Conservation (phyloP, 2,113 vertebrate genomes). For the Myrmecobius fasciatus region DNA sequence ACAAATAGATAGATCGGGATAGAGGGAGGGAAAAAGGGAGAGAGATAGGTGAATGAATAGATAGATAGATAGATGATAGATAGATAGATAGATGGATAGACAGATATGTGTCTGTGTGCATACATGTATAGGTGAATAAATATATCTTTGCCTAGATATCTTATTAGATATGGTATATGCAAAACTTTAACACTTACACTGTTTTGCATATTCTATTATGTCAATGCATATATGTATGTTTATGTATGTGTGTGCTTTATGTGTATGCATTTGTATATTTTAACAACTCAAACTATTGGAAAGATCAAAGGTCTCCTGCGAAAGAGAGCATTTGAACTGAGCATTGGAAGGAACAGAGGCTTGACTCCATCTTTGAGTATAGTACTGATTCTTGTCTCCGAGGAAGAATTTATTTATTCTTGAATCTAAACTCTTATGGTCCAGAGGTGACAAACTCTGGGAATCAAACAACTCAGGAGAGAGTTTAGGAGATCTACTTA, state of each 20-base stretch:
- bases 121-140: not conserved
- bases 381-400: not conserved
- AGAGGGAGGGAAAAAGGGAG: too few species aligned
- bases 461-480: not conserved
- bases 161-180: not conserved
- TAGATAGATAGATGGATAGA: not conserved
- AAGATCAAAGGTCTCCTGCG: not conserved
- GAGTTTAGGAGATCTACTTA: not conserved
- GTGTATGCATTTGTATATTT: not conserved
- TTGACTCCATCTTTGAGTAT: not conserved
- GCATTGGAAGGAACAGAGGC: not conserved
- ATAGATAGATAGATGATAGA: not conserved
- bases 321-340: not conserved
- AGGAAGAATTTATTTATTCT: not conserved
- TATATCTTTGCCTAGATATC: not conserved
- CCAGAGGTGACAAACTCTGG: not conserved
- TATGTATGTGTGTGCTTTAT: not conserved
- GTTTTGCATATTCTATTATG: not conserved
- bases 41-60: too few species aligned
- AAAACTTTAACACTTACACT: not conserved
- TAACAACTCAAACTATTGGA: not conserved
- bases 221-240: not conserved
- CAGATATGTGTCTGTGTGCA: not conserved
- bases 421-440: not conserved
- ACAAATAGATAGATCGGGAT: not conserved